Evolutionary conservation across 2,888 invertebrate genomes (phyloP), one percentile per base, ranked within the genome.

Genomic region (Nowickia ferox): DNA sequence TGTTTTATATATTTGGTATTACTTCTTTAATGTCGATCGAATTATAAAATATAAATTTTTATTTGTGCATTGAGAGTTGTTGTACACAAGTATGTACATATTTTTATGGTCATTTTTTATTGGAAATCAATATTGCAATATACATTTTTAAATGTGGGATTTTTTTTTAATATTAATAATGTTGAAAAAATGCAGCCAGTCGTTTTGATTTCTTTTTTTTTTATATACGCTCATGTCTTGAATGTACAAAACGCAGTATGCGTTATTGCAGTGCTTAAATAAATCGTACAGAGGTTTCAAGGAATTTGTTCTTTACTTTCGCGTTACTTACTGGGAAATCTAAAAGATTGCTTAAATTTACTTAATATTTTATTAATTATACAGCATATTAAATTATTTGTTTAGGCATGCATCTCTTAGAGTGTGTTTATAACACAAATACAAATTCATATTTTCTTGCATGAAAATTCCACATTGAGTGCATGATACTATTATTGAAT

Each of bases 71-170:
- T 40, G 66, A 57, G 10, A 30, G 11, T 57, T 48, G 55, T 38
- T 30, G n/a, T n/a, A n/a, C n/a, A n/a, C n/a, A n/a, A n/a, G n/a
- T n/a, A 38, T 76, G 30, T 30, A 30, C 6, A n/a, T n/a, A n/a
- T 30, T 30, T 76, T 66, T 76, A 76, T 66, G 55, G 48, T 40
- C 8, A 68, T 66, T 40, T 69, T 59, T 78, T 76, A 57, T 77
- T 48, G 15, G 59, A 68, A 59, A 22, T 68, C 55, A 55, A 19
- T 76, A 63, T 17, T 76, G 65, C 46, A 57, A 46, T 77, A 46
- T 68, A 42, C 46, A 46, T 77, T 57, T 71, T 61, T 59, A 72
- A 76, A 84, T 85, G 81, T 85, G 81, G 81, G 78, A 85, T 82
- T 82, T 65, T 44, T 61, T 17, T 46, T n/a, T n/a, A n/a, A n/a